phyloP scores from a whole-genome alignment of 2,888 invertebrate genomes.

The Ptychoptera contaminata region DNA sequence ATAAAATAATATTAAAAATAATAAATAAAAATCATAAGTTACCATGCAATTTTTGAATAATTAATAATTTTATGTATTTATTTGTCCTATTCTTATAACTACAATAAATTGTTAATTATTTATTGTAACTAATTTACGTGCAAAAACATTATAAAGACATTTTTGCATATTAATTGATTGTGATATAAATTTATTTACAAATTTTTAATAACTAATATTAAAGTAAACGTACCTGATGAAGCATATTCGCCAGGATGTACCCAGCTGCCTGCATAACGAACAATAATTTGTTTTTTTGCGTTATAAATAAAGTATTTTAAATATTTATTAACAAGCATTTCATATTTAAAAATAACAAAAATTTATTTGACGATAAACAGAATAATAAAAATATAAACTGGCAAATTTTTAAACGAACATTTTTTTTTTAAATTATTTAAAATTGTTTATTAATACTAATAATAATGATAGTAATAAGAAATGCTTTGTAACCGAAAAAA shows the following conservation, averaged over 20 bases:
- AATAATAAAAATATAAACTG: neutral
- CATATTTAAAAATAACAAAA: too few species aligned
- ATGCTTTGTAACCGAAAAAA: neutral
- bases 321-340: too few species aligned
- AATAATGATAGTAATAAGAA: slow-evolving; percentile 4
- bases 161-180: too few species aligned
- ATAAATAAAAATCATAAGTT: too few species aligned
- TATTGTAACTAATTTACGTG: too few species aligned
- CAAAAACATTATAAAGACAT: too few species aligned
- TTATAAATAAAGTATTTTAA: slow-evolving; percentile 5
- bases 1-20: neutral
- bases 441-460: slow-evolving; percentile 11
- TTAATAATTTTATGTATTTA: too few species aligned
- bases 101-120: too few species aligned
- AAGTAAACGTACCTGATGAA: slow-evolving; percentile 70
- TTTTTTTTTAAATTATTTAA: slow-evolving; percentile 18
- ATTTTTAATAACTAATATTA: neutral
- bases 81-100: too few species aligned
- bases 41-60: too few species aligned
- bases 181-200: too few species aligned
- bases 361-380: neutral
- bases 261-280: slow-evolving; percentile 54
- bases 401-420: too few species aligned
- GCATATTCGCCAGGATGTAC: slow-evolving; percentile 99
- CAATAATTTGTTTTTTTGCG: neutral